Base-by-base conservation (phyloP, 1,140 invertebrate species). In the Formica exsecta region DNA sequence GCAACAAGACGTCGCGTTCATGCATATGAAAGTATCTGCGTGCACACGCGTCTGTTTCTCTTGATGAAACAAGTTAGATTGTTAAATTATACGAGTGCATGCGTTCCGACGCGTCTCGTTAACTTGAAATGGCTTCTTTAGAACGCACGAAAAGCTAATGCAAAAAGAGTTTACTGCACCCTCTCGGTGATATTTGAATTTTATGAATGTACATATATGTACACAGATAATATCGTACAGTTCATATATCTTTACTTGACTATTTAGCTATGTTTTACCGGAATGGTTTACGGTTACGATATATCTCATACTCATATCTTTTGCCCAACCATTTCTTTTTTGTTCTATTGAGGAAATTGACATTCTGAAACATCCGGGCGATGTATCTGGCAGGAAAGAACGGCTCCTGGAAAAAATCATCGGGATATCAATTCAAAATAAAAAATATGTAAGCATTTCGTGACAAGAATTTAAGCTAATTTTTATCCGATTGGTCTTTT, bases 21-120 rank as follows among this genome's bases (percentile, higher is more conserved):
- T 80, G 77, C 48, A 80, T 70, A 80, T 54, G 36, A 41, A 80
- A 80, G 57, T 59, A 70, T 11, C 19, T 25, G 44, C 22, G 25
- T 73, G 7, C 66, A 70, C 25, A 0, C 38, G 11, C 5, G 51
- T 16, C 13, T 51, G 13, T 51, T 51, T 51, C 48, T 22, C 36
- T 44, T 4, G 51, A 44, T 29, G 48, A n/a, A 44, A 59, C 36
- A 19, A 71, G 25, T 32, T 38, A 61, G 66, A 81, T 61, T 73
- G 51, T 61, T 13, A 9, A 44, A 48, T 73, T 48, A 71, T 32
- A 32, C 38, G 65, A 44, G 29, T 19, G 38, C 66, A 16, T 36
- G 65, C 32, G 11, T 32, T 32, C 9, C 13, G 9, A 32, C 44
- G 5, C 62, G 13, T 13, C 44, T 41, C 29, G 3, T 71, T 51